Percentiles rank a stretch among this genome's conserved stretches.
phyloP scores from a whole-genome alignment of 1,140 invertebrate species.

The Agrypnia vestita region DNA sequence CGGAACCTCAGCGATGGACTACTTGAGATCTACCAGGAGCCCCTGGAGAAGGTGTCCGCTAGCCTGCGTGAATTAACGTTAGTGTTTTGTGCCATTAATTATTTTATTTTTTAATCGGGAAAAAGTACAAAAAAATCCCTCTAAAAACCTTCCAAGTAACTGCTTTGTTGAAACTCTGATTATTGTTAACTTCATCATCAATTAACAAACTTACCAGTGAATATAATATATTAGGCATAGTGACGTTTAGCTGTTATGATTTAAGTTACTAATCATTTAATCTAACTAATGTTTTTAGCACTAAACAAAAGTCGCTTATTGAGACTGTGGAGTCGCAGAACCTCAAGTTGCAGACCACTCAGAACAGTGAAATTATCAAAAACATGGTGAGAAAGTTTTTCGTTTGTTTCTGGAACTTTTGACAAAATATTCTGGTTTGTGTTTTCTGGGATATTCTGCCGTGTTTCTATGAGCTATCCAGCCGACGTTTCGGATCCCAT shows the following conservation, averaged over 20 bases:
- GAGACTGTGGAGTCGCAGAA: conserved; percentile 48
- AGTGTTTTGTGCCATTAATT: conserved; percentile 12
- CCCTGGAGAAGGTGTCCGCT: conserved; percentile 44
- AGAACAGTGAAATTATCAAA: conserved; percentile 53
- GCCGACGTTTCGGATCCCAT: too few species aligned
- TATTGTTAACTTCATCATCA: too few species aligned
- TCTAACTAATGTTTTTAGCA: conserved; percentile 39
- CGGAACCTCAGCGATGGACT: conserved; percentile 48
- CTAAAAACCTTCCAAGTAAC: too few species aligned
- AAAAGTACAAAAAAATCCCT: too few species aligned
- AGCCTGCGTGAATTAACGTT: conserved; percentile 53
- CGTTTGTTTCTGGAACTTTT: background rate
- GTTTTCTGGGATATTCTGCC: too few species aligned
- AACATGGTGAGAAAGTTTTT: conserved; percentile 49
- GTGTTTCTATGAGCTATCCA: too few species aligned
- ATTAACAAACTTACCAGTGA: too few species aligned
- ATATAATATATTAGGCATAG: too few species aligned
- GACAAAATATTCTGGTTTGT: too few species aligned
- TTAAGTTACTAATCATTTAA: background rate
- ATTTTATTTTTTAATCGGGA: background rate
- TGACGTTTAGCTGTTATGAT: too few species aligned
- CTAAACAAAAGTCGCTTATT: conserved; percentile 52
- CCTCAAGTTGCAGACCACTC: conserved; percentile 47
- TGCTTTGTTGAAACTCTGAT: too few species aligned
- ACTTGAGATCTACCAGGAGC: conserved; percentile 48